Evolutionary conservation across 1,140 invertebrate genomes (phyloP).

Genomic region (Sitophilus oryzae): DNA sequence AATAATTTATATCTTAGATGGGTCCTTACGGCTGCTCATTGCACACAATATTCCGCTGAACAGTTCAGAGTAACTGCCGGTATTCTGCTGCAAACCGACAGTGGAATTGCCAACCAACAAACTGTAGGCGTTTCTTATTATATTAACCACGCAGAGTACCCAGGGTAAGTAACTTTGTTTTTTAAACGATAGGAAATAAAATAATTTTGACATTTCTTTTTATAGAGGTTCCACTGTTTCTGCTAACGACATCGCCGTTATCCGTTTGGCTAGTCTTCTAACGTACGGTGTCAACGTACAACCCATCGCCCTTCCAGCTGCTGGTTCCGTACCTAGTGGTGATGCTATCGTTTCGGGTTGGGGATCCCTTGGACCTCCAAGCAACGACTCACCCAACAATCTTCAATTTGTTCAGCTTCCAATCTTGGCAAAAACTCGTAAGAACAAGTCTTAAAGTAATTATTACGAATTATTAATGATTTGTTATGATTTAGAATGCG

Average conservation of each 20-base stretch:
- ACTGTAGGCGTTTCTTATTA: background rate
- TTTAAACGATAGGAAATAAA: no score
- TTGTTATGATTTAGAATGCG: slow-evolving; percentile 28
- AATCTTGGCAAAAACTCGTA: no score
- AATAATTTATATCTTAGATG: background rate
- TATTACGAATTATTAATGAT: background rate
- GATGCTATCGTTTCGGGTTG: background rate
- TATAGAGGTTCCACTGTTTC: background rate
- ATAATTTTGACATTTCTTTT: background rate
- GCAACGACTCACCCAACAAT: background rate
- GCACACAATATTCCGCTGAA: background rate
- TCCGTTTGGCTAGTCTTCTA: background rate
- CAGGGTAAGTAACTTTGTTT: background rate
- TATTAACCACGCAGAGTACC: background rate
- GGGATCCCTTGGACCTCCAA: background rate
- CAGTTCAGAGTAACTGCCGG: background rate
- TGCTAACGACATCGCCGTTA: background rate
- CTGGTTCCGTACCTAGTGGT: background rate
- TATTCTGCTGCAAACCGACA: background rate
- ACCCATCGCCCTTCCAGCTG: no score
- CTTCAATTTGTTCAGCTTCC: background rate
- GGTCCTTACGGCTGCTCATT: background rate
- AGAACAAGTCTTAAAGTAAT: background rate
- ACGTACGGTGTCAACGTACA: background rate
- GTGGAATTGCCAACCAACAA: no score